Evolutionary conservation across 2,113 vertebrate species (phyloP), one percentile per base, ranked within the genome.

Genomic region (Calidris pugnax): DNA sequence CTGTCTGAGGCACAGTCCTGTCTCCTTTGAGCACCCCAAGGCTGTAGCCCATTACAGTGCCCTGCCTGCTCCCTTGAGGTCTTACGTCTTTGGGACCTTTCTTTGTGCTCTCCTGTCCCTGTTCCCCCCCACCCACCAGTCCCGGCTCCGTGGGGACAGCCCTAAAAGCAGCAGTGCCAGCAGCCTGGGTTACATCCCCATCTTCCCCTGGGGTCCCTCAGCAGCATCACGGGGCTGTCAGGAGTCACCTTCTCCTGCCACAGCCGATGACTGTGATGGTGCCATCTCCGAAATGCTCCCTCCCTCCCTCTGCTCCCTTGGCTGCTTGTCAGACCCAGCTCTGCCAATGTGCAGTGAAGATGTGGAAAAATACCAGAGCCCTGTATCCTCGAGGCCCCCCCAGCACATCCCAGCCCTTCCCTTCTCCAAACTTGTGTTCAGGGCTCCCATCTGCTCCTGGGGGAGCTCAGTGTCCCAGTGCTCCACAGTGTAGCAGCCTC

Each of bases 1-100:
- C 13, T 5, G 9, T 41, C 12, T 3, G 4, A 2, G 2, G 3
- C 23, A 4, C 19, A 33, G 35, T n/a, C 23, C 24, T 0, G 1
- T 64, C 50, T 30, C 23, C n/a, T 82, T 83, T 23, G 35, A 66
- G 67, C 16, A 4, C 28, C n/a, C 35, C 10, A 9, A 15, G n/a
- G 30, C 35, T 77, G 72, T 45, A 47, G 23, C 57, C 33, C 4
- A 2, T 53, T 35, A 4, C 0, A 0, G 55, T 66, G 63, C 41
- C 19, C 23, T 50, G 16, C 12, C 43, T 41, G 41, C 10, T 60
- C 41, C 32, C 35, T 26, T 0, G 1, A 53, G 48, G 7, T 47
- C 45, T 56, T 26, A 4, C 13, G 43, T 27, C 19, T 88, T 85
- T 64, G 45, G 71, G 62, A 14, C 67, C 0, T 1, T 41, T 75